A percentile compares a stretch with the other conserved stretches of the same genome.
Evolutionary conservation across 2,888 invertebrate genomes (phyloP).

Genomic region (Rhimphoctona megacephalus): DNA sequence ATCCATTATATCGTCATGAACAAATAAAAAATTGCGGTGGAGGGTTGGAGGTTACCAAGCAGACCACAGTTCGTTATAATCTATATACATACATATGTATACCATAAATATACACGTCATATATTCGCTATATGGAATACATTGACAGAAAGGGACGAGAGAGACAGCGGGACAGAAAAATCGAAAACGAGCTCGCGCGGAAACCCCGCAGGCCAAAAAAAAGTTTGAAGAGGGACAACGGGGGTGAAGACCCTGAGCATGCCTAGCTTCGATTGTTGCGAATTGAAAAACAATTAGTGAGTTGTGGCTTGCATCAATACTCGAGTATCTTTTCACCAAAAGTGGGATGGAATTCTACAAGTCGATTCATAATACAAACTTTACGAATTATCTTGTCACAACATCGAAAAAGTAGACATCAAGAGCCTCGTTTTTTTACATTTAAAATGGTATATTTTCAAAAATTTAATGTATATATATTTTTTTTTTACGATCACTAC

Average conservation of each 20-base stretch:
- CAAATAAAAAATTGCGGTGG: slow-evolving; percentile 17
- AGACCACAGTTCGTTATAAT: slow-evolving; percentile 23
- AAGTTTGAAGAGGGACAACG: slow-evolving; percentile 42
- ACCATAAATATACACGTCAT: not conserved
- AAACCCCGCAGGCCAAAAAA: slow-evolving; percentile 56
- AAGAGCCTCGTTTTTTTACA: not conserved
- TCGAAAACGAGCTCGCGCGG: slow-evolving; percentile 43
- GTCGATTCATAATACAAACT: slow-evolving; percentile 8
- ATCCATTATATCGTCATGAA: slow-evolving; percentile 58
- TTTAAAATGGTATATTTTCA: not conserved
- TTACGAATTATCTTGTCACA: not conserved
- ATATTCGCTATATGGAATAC: slow-evolving; percentile 12
- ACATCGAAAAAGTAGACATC: not conserved
- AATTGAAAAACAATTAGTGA: slow-evolving; percentile 83
- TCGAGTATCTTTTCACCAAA: slow-evolving; percentile 45
- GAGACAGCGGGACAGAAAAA: slow-evolving; percentile 38
- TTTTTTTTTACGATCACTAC: no score
- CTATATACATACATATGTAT: not conserved
- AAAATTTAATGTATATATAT: no score
- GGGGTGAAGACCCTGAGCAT: slow-evolving; percentile 9
- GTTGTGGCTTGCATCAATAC: slow-evolving; percentile 76
- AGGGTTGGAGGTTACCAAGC: not conserved
- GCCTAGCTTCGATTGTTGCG: slow-evolving; percentile 78
- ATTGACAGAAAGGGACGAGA: slow-evolving; percentile 24
- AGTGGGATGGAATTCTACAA: not conserved